phyloP scores from a whole-genome alignment of 1,140 invertebrate species.

The Monochamus saltuarius region DNA sequence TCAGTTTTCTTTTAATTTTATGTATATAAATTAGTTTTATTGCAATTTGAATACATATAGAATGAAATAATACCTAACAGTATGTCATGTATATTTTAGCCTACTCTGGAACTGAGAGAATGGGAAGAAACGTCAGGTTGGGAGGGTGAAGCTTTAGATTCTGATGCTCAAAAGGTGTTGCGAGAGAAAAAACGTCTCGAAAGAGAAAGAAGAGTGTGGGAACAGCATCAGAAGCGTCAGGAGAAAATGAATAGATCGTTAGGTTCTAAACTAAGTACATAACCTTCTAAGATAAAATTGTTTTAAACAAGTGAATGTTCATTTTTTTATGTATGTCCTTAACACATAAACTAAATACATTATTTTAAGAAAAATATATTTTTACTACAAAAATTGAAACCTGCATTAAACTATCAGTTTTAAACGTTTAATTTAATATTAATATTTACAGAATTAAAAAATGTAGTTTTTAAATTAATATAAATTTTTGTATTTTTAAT shows the following conservation, averaged over 20 bases:
- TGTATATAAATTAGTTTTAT: too few species aligned
- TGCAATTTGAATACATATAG: neutral
- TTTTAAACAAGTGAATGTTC: slow-evolving; percentile 2
- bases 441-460: too few species aligned
- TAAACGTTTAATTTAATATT: too few species aligned
- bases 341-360: too few species aligned
- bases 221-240: slow-evolving; percentile 55
- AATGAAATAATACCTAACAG: too few species aligned
- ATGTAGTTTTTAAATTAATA: too few species aligned
- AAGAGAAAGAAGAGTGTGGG: slow-evolving; percentile 52
- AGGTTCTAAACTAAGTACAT: slow-evolving; percentile 54
- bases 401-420: too few species aligned
- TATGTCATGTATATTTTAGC: slow-evolving; percentile 23
- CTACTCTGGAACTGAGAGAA: slow-evolving; percentile 43
- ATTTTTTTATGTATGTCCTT: neutral
- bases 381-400: too few species aligned
- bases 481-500: too few species aligned
- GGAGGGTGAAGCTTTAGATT: slow-evolving; percentile 56
- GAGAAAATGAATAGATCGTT: slow-evolving; percentile 52
- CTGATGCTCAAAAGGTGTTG: slow-evolving; percentile 52
- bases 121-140: slow-evolving; percentile 58
- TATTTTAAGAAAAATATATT: too few species aligned
- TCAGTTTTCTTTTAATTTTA: too few species aligned
- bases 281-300: slow-evolving; percentile 33
- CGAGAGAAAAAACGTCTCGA: slow-evolving; percentile 54